Base-by-base conservation (phyloP, 2,888 invertebrate genomes). In the Euzophera pinguis region DNA sequence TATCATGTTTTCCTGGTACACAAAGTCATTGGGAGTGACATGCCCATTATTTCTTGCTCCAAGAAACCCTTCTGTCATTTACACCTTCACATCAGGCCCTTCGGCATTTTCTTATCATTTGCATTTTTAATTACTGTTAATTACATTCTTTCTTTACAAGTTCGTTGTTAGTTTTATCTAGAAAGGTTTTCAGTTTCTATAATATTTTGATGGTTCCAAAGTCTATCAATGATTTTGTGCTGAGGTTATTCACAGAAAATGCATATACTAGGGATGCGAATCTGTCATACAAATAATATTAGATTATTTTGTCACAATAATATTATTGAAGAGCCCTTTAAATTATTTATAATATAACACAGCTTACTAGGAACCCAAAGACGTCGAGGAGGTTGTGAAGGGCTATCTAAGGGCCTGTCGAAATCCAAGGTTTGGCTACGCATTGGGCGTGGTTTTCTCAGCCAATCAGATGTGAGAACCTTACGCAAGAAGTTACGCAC, bases 21-120 rank as follows among this genome's bases (percentile, higher is more conserved):
- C 80, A 85, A 90, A 90, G 91, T 91, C 91, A 91, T 91, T 91
- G 91, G 89, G 89, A 91, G 91, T 91, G 90, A 91, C 91, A 90
- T 90, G 88, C 84, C 90, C 84, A 90, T 89, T 90, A 90, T 88
- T 84, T 87, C 82, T 88, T 81, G 78, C 78, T 79, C 73, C 74
- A 81, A 68, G 75, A 69, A 73, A 78, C 76, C 81, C 77, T 81
- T 78, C 71, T 74, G 71, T 84, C 79, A 84, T 88, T 87, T 80
- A 82, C 90, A 85, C 89, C 76, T 84, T 75, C 65, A 60, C 60
- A n/a, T 62, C 64, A 57, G 63, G 59, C 56, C 59, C 53, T 41
- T 63, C 57, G 55, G 62, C 63, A 60, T 59, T 64, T 61, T 52
- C 57, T 56, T 54, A 64, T 16, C 63, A 73, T 75, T 72, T 67